A percentile compares a stretch with the other conserved stretches of the same genome.
Evolutionary conservation across 2,888 invertebrate species (phyloP).

Genomic region (Habrosyne pyritoides): DNA sequence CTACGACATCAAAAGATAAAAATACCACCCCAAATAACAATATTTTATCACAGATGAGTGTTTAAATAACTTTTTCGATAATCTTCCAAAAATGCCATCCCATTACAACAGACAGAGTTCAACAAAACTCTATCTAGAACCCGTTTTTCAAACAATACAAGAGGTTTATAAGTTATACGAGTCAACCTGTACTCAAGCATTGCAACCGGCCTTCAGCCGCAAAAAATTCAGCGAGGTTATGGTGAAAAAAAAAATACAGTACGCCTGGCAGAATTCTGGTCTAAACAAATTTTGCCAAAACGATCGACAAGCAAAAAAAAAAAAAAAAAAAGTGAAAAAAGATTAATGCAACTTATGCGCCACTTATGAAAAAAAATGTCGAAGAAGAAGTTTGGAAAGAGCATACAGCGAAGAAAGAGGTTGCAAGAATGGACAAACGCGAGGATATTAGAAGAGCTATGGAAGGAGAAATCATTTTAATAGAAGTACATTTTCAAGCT

Average conservation of each 20-base stretch:
- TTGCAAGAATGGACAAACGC: slow-evolving; percentile 14
- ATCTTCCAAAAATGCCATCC: slow-evolving; percentile 15
- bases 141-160: slow-evolving; percentile 12
- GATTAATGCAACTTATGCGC: slow-evolving; percentile 15
- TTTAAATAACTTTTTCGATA: slow-evolving; percentile 15
- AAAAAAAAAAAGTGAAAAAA: slow-evolving; percentile 6
- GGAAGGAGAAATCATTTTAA: slow-evolving; percentile 16
- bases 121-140: slow-evolving; percentile 16
- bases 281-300: no score
- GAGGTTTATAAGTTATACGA: slow-evolving; percentile 1
- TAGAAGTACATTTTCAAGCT: slow-evolving; percentile 22
- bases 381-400: not conserved
- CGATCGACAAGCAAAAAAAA: no score
- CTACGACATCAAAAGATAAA: slow-evolving; percentile 12
- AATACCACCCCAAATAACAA: slow-evolving; percentile 12
- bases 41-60: slow-evolving; percentile 13
- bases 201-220: no score
- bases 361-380: slow-evolving; percentile 8
- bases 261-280: no score
- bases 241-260: not conserved
- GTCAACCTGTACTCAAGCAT: not conserved
- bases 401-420: slow-evolving; percentile 13
- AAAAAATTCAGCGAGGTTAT: not conserved
- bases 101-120: slow-evolving; percentile 14
- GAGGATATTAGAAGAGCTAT: slow-evolving; percentile 17